phyloP scores from a whole-genome alignment of 2,888 invertebrate genomes.

The Patella depressa region DNA sequence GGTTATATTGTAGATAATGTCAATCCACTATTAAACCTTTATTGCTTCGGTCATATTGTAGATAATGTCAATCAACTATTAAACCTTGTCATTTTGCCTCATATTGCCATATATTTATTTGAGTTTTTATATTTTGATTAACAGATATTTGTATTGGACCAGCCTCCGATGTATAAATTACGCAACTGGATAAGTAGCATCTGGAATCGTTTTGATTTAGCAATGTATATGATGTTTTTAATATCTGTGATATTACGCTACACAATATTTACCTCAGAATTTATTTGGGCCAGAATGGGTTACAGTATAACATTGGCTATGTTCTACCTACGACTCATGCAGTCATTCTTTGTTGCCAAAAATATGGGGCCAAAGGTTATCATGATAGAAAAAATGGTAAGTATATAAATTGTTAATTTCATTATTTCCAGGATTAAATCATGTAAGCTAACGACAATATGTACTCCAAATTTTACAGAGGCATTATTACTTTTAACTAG shows the following conservation, averaged over 20 bases:
- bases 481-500: too few species aligned
- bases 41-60: too few species aligned
- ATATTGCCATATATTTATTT: too few species aligned
- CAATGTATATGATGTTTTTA: slow-evolving; percentile 62
- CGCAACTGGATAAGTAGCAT: slow-evolving; percentile 60
- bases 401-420: slow-evolving; percentile 20
- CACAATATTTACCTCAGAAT: slow-evolving; percentile 44
- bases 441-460: too few species aligned
- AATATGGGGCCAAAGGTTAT: slow-evolving; percentile 71
- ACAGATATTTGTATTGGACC: slow-evolving; percentile 61
- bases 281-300: slow-evolving; percentile 60
- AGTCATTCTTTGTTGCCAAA: slow-evolving; percentile 66
- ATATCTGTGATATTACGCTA: slow-evolving; percentile 62
- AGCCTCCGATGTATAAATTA: slow-evolving; percentile 24
- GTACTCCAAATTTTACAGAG: too few species aligned
- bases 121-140: too few species aligned
- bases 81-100: too few species aligned
- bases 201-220: slow-evolving; percentile 69
- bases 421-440: neutral
- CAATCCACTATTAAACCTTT: too few species aligned
- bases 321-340: slow-evolving; percentile 68
- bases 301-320: slow-evolving; percentile 66
- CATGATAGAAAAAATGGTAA: slow-evolving; percentile 71
- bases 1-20: too few species aligned
- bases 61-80: too few species aligned